Conservation (phyloP, 64 coral and sea anemone species). For the Platygyra sinensis region DNA sequence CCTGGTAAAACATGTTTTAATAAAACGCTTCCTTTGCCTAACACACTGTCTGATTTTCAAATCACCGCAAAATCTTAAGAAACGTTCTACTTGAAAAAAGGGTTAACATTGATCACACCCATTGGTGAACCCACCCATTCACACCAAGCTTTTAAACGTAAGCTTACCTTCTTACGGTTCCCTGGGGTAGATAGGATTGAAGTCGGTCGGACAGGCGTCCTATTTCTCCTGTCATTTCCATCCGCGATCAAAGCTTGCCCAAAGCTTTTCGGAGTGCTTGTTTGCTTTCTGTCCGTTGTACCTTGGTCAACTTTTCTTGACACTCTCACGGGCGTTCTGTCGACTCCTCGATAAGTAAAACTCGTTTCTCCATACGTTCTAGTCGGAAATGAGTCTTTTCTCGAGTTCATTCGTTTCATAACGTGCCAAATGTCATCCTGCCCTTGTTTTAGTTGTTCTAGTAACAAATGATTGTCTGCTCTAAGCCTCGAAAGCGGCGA, state of each 20-base stretch:
- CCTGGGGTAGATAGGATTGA: constrained; percentile 62
- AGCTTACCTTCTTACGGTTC: constrained; percentile 70
- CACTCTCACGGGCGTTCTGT: constrained; percentile 66
- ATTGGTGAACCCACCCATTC: too few species aligned
- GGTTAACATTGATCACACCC: too few species aligned
- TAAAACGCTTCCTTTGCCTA: not conserved
- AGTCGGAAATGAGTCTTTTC: not conserved
- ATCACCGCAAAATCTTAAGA: not conserved
- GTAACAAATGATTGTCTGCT: constrained; percentile 69
- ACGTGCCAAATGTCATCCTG: constrained; percentile 68
- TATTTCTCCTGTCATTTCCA: constrained; percentile 81
- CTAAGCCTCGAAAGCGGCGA: constrained; percentile 72
- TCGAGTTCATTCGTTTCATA: constrained; percentile 63
- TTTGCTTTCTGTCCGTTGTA: not conserved
- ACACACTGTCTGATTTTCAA: not conserved
- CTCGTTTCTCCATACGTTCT: constrained; percentile 53
- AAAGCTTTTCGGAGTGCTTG: constrained; percentile 73
- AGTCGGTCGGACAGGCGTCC: constrained; percentile 37
- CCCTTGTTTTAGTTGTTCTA: constrained; percentile 63
- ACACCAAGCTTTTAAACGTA: too few species aligned
- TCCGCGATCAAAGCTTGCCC: constrained; percentile 54
- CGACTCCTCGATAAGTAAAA: constrained; percentile 70
- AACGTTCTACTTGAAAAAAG: too few species aligned
- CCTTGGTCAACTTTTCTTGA: constrained; percentile 12
- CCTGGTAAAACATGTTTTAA: too few species aligned